phyloP scores from a whole-genome alignment of 2,797 vertebrate genomes.

The Crax fasciolata region DNA sequence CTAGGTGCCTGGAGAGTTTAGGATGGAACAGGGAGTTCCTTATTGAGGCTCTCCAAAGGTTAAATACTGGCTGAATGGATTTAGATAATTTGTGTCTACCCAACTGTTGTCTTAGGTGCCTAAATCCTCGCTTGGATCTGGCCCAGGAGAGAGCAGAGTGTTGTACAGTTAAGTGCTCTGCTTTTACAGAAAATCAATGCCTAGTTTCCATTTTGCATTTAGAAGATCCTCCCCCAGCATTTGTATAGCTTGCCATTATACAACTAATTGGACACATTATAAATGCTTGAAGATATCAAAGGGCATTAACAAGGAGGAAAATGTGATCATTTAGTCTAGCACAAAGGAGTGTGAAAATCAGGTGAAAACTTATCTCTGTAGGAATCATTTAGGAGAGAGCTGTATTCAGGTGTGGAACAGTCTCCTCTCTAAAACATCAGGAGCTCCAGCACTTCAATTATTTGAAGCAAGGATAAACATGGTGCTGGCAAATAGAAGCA shows the following conservation, averaged over 20 bases:
- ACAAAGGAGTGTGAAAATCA: neutral
- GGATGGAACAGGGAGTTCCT: neutral
- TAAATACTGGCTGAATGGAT: conserved; percentile 22
- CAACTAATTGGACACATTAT: conserved; percentile 15
- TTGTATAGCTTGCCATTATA: conserved; percentile 1
- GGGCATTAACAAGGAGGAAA: conserved; percentile 25
- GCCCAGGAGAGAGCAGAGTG: neutral
- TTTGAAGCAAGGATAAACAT: neutral
- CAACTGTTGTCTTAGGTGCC: conserved; percentile 5
- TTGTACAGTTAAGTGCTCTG: conserved; percentile 54
- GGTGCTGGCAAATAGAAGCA: neutral
- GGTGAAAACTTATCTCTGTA: neutral
- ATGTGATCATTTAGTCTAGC: neutral
- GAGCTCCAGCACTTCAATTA: neutral
- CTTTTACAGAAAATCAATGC: conserved; percentile 71
- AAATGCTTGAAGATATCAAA: conserved; percentile 24
- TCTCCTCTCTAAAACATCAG: neutral
- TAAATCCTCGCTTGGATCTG: conserved; percentile 55
- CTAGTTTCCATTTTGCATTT: conserved; percentile 18
- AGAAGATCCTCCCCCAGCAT: conserved; percentile 8
- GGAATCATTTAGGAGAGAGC: neutral
- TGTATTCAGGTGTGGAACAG: neutral
- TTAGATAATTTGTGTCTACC: conserved; percentile 23
- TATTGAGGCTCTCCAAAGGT: neutral
- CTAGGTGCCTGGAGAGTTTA: neutral